phyloP scores from a whole-genome alignment of 2,113 vertebrate genomes.

The Mormyrus lacerda region DNA sequence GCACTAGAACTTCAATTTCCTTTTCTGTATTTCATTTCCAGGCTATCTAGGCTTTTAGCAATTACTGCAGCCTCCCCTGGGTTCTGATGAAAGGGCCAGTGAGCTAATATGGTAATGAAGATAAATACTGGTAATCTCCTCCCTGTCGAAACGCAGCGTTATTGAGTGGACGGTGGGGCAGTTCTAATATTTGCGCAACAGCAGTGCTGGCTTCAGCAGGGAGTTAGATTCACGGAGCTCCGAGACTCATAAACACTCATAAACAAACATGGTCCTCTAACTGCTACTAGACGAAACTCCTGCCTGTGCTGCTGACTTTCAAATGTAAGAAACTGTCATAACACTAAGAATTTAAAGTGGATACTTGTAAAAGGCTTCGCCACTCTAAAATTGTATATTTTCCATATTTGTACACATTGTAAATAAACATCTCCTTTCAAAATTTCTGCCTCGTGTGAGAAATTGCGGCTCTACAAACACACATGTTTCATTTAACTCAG shows the following conservation, averaged over 20 bases:
- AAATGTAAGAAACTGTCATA: neutral
- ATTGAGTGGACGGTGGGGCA: slow-evolving; percentile 30
- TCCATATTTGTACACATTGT: neutral
- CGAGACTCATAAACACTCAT: slow-evolving; percentile 27
- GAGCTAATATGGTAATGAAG: slow-evolving; percentile 64
- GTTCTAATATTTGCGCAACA: slow-evolving; percentile 26
- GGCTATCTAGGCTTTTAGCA: slow-evolving; percentile 46
- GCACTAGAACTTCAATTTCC: slow-evolving; percentile 39
- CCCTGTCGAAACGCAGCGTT: slow-evolving; percentile 43
- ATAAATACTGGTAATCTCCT: slow-evolving; percentile 60
- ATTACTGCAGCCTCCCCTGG: slow-evolving; percentile 54
- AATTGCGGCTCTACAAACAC: neutral
- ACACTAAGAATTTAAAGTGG: neutral
- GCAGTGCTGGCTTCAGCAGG: slow-evolving; percentile 22
- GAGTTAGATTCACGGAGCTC: slow-evolving; percentile 24
- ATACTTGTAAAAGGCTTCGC: neutral
- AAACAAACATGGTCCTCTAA: neutral
- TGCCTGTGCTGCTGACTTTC: neutral
- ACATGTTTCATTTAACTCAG: neutral
- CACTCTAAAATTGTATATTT: neutral
- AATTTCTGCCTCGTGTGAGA: neutral
- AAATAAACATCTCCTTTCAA: neutral
- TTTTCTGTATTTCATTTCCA: slow-evolving; percentile 44
- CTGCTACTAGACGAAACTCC: neutral
- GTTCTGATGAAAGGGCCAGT: slow-evolving; percentile 43